phyloP scores from a whole-genome alignment of 2,797 vertebrate genomes.

The Macropus fuliginosus region DNA sequence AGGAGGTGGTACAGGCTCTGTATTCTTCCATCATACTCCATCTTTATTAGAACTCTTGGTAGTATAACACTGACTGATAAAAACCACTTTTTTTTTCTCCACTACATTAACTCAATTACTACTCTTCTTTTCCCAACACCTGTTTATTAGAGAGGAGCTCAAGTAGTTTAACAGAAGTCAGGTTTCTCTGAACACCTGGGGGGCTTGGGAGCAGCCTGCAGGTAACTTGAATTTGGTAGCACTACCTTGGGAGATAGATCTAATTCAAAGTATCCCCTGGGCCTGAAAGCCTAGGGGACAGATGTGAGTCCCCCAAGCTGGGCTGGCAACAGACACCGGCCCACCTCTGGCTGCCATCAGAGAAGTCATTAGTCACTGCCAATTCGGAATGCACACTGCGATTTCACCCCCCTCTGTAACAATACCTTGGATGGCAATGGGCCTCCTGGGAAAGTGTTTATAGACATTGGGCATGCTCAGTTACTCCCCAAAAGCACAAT shows the following conservation, averaged over 20 bases:
- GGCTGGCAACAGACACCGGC: neutral
- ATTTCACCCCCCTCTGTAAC: neutral
- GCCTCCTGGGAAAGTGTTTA: neutral
- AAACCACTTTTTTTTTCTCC: constrained; percentile 83
- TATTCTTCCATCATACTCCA: constrained; percentile 70
- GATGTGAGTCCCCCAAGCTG: no score
- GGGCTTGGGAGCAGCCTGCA: constrained; percentile 59
- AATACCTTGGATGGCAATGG: neutral
- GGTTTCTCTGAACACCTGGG: constrained; percentile 78
- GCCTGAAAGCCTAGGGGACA: neutral
- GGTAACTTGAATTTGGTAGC: constrained; percentile 43
- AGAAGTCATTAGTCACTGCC: accelerated
- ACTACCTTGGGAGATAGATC: neutral
- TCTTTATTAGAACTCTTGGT: constrained; percentile 80
- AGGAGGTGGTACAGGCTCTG: constrained; percentile 59
- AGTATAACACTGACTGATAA: constrained; percentile 78
- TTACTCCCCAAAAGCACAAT: neutral
- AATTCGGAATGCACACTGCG: neutral
- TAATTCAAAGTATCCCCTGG: neutral
- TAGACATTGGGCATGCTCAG: accelerated
- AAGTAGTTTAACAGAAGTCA: constrained; percentile 74
- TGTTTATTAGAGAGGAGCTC: constrained; percentile 81
- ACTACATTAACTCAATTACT: constrained; percentile 83
- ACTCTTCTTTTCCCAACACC: constrained; percentile 81
- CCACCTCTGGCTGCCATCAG: neutral